phyloP scores from a whole-genome alignment of 2,888 invertebrate genomes.

The Drosophila kokeensis region DNA sequence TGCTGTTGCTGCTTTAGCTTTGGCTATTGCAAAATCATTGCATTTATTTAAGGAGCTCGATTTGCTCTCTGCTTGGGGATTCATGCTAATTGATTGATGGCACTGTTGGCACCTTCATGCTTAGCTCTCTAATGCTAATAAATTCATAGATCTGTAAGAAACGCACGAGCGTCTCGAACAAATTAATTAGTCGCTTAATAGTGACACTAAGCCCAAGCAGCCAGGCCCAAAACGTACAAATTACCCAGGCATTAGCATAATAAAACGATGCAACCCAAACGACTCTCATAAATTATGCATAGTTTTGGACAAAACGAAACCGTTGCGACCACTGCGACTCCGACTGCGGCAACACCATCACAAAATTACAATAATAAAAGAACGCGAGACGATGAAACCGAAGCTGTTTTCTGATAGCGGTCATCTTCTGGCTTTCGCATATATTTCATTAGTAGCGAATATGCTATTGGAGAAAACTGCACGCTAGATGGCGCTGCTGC shows the following conservation, averaged over 20 bases:
- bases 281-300: constrained; percentile 78
- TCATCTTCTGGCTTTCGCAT: constrained; percentile 67
- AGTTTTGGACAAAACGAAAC: constrained; percentile 67
- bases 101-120: constrained; percentile 71
- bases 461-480: constrained; percentile 63
- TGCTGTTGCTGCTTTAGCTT: constrained; percentile 16
- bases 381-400: constrained; percentile 56
- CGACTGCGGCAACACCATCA: constrained; percentile 15
- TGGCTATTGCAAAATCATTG: constrained; percentile 60
- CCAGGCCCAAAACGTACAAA: constrained; percentile 70
- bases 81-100: constrained; percentile 71
- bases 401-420: constrained; percentile 65
- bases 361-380: constrained; percentile 73
- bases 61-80: constrained; percentile 17
- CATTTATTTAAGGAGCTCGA: constrained; percentile 17
- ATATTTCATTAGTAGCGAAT: constrained; percentile 77
- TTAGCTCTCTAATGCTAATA: constrained; percentile 65
- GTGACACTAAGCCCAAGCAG: constrained; percentile 75
- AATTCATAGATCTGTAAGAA: constrained; percentile 59
- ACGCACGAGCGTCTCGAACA: constrained; percentile 63
- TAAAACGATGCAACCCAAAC: constrained; percentile 75
- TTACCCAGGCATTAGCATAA: constrained; percentile 75
- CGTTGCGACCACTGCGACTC: constrained; percentile 49
- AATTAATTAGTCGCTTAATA: constrained; percentile 80
- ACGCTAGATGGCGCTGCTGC: constrained; percentile 60